phyloP scores from a whole-genome alignment of 1,140 invertebrate genomes.

The Globodera rostochiensis region DNA sequence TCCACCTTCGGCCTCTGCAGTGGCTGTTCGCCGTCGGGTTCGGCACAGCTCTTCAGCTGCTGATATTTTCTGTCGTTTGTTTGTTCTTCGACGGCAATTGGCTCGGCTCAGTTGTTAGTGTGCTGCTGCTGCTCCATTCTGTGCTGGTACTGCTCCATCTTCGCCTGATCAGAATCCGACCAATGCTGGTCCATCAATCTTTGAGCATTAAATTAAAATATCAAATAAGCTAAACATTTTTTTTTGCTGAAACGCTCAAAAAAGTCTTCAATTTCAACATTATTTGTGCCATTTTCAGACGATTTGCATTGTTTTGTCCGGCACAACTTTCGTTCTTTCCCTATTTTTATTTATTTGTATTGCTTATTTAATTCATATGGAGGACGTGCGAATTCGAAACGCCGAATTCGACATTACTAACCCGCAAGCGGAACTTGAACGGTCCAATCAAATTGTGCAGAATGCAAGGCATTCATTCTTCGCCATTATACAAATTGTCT shows the following conservation, averaged over 20 bases:
- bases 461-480: constrained; percentile 45
- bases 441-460: constrained; percentile 55
- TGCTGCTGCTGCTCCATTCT: constrained; percentile 56
- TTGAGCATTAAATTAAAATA: too few species aligned
- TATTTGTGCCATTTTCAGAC: constrained; percentile 36
- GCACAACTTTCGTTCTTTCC: constrained; percentile 43
- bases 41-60: constrained; percentile 39
- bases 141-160: constrained; percentile 52
- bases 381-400: constrained; percentile 53
- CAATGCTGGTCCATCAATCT: constrained; percentile 46
- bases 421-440: constrained; percentile 18
- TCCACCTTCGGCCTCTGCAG: background rate
- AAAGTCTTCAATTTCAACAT: too few species aligned
- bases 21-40: constrained; percentile 18
- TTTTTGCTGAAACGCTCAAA: too few species aligned
- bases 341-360: constrained; percentile 59
- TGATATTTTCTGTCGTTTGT: constrained; percentile 59
- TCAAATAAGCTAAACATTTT: too few species aligned
- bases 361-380: constrained; percentile 56
- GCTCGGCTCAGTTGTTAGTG: constrained; percentile 34
- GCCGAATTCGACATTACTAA: constrained; percentile 46
- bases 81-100: constrained; percentile 62
- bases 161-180: constrained; percentile 36
- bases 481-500: background rate
- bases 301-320: constrained; percentile 48